phyloP scores from a whole-genome alignment of 2,113 vertebrate genomes.

The Oxygymnocypris stewartii region DNA sequence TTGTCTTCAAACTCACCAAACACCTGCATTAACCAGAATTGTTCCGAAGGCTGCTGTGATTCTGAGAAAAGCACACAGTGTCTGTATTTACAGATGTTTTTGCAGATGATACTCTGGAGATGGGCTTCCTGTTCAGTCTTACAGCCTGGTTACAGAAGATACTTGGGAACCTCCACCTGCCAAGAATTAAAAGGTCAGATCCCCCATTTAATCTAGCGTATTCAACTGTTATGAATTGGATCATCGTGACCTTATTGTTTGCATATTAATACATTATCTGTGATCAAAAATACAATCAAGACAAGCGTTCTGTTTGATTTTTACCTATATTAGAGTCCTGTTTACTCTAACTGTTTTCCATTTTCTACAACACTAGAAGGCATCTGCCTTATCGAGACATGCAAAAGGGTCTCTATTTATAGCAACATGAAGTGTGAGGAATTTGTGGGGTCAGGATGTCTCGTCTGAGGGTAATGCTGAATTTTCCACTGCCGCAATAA shows the following conservation, averaged over 20 bases:
- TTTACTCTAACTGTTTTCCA: constrained; percentile 33
- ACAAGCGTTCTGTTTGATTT: background rate
- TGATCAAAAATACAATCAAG: background rate
- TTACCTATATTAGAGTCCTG: constrained; percentile 2
- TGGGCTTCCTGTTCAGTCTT: background rate
- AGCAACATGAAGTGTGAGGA: constrained; percentile 69
- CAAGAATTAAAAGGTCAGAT: constrained; percentile 15
- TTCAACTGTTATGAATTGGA: background rate
- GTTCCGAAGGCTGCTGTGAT: background rate
- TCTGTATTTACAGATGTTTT: background rate
- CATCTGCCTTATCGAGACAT: constrained; percentile 65
- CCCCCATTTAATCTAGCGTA: too few species aligned
- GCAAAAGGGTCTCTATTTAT: constrained; percentile 69
- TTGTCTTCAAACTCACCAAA: background rate
- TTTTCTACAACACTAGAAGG: constrained; percentile 50
- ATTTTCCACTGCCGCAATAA: constrained; percentile 64
- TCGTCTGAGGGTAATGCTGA: constrained; percentile 59
- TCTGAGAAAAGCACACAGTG: background rate
- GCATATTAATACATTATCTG: background rate
- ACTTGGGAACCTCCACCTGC: constrained; percentile 72
- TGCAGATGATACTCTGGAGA: background rate
- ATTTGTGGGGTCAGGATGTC: constrained; percentile 67
- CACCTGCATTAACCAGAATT: background rate
- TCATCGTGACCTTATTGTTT: background rate
- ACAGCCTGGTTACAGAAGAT: constrained; percentile 62